Percentiles rank a stretch among this genome's conserved stretches.
Evolutionary conservation across 2,113 vertebrate genomes (phyloP).

Genomic region (Gracilinanus agilis): DNA sequence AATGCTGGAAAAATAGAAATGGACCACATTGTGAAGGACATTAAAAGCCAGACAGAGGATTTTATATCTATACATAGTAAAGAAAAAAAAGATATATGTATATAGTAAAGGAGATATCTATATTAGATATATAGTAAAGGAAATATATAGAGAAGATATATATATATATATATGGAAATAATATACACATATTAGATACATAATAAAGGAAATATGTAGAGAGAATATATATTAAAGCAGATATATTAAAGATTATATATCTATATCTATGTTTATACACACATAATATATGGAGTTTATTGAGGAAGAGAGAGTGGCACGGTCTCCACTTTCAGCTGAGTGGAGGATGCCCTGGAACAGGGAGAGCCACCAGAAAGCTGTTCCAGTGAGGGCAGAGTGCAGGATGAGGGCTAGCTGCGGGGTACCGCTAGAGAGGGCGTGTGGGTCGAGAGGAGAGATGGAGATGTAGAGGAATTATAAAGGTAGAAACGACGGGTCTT

Average conservation of each 20-base stretch:
- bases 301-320: neutral
- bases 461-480: neutral
- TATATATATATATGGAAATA: no score
- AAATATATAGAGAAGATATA: no score
- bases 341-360: neutral
- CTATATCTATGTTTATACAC: no score
- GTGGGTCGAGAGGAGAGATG: neutral
- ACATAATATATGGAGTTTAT: neutral
- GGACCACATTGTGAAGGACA: neutral
- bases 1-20: neutral
- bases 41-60: neutral
- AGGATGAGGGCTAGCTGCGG: no score
- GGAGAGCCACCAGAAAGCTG: neutral
- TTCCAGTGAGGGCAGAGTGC: neutral
- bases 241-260: no score
- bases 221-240: no score
- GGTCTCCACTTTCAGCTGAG: neutral
- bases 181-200: no score
- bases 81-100: no score
- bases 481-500: neutral
- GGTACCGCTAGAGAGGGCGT: neutral
- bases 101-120: no score
- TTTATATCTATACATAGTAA: neutral
- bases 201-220: no score
- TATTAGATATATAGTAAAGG: no score